A percentile compares a stretch with the other conserved stretches of the same genome.
phyloP scores from a whole-genome alignment of 2,888 invertebrate species.

The Spicauda simplicius region DNA sequence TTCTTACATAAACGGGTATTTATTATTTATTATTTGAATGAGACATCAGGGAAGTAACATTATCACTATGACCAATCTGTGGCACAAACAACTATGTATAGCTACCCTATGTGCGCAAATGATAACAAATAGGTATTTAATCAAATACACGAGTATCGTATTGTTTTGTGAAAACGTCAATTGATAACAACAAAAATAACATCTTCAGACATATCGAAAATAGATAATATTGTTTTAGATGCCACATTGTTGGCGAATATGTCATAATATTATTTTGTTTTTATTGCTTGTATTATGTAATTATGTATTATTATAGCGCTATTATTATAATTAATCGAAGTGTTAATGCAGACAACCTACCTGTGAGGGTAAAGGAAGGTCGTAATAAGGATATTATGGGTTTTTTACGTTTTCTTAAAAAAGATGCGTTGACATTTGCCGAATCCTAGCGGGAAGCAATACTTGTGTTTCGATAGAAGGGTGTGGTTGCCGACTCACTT shows the following conservation, averaged over 20 bases:
- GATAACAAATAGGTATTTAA: background rate
- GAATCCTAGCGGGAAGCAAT: no score
- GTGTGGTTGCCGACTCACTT: no score
- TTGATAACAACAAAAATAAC: conserved; percentile 1
- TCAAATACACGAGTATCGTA: background rate
- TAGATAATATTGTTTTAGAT: background rate
- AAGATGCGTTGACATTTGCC: no score
- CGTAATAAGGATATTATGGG: no score
- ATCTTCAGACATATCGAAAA: background rate
- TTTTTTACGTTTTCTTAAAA: no score
- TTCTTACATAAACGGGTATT: no score
- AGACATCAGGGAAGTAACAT: background rate
- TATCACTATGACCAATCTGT: background rate
- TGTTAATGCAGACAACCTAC: no score
- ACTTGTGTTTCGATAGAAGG: no score
- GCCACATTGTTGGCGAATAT: background rate
- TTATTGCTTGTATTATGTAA: background rate
- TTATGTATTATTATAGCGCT: no score
- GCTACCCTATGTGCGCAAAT: background rate
- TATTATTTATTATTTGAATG: background rate
- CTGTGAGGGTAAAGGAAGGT: no score
- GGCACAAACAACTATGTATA: background rate
- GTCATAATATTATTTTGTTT: background rate
- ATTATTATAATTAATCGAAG: no score
- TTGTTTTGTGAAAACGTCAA: background rate